Evolutionary conservation across 2,888 invertebrate genomes (phyloP), one percentile per base, ranked within the genome.

Genomic region (Homarus gammarus): DNA sequence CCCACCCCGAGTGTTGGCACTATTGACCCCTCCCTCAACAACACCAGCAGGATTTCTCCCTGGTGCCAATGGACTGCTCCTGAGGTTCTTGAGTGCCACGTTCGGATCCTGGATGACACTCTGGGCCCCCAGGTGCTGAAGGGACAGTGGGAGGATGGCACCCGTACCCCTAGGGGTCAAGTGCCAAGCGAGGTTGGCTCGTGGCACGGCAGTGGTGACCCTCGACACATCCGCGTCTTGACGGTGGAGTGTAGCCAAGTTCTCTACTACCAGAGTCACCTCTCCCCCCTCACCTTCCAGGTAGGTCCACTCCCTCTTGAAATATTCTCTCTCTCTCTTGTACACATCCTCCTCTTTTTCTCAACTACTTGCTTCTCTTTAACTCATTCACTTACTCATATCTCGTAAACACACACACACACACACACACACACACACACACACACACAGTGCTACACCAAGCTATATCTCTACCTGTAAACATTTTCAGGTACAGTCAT

Each of bases 201-300:
- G 31, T 81, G 87, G 87, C 68, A 79, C 33, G 72, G 81, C 38
- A 68, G 72, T 33, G 56, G 70, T 44, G 87, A 87, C 81, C 56
- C 81, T 22, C 27, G 87, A n/a, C 79, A 81, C 38, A 18, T 81
- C 22, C 33, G 81, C 15, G 51, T 56, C 33, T 72, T 87, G 27
- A 81, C 61, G 81, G 81, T 87, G 61, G 87, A 87, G 81, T 87
- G 87, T 31, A 87, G 73, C 73, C 72, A 56, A 22, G 87, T 70
- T 33, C 87, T 79, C 56, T 72, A 56, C 72, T 81, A 56, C 38
- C 87, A 81, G 38, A 70, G 77, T 8, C 64, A 44, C 15, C 79
- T 87, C 40, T 73, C 87, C 8, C n/a, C 79, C 5, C 61, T 15
- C 18, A 87, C 87, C 38, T 87, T 87, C 70, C 87, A 87, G 87